Evolutionary conservation across 2,113 vertebrate species (phyloP), one percentile per base, ranked within the genome.

Genomic region (Alouatta palliata): DNA sequence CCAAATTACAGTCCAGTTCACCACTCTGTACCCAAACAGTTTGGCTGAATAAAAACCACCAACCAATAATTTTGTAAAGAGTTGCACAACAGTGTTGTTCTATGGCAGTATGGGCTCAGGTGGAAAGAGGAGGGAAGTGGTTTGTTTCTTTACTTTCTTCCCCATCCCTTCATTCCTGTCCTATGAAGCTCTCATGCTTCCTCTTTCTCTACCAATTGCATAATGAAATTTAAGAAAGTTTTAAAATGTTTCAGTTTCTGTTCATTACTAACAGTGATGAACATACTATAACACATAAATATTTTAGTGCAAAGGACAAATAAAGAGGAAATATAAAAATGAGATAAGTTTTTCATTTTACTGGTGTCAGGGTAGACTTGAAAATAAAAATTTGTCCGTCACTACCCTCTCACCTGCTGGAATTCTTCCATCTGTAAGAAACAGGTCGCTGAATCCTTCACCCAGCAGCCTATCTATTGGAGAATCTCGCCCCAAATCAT

Each of bases 381-480:
- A 95, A 97, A 97, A 98, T 91, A 95, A 97, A 92, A 81, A 84
- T 87, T 97, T 84, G 90, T 94, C 76, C 97, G 19, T 90, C 92
- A 83, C 91, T 71, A 77, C 37, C 54, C 93, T 95, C 98, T 99
- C 99, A 99, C 99, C 99, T 99, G 99, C 99, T 98, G 99, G 99
- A 96, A 99, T 98, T 98, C 99, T 99, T 90, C 99, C 99, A 98
- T 99, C 99, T 95, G 99, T 99, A 89, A 99, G 98, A 98, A 99
- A 99, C 97, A 99, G 99, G 98, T 99, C 99, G 97, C 99, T 99
- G 99, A 99, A 99, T 98, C 99, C 99, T 99, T 99, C 99, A 87
- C 99, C 99, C 94, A 99, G 99, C 97, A 99, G 99, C 92, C 99
- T 98, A 86, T 99, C 99, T 98, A 99, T 99, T 71, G 99, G 99